Evolutionary conservation across 2,888 invertebrate genomes (phyloP), one percentile per base, ranked within the genome.

Genomic region (Biston betularia): DNA sequence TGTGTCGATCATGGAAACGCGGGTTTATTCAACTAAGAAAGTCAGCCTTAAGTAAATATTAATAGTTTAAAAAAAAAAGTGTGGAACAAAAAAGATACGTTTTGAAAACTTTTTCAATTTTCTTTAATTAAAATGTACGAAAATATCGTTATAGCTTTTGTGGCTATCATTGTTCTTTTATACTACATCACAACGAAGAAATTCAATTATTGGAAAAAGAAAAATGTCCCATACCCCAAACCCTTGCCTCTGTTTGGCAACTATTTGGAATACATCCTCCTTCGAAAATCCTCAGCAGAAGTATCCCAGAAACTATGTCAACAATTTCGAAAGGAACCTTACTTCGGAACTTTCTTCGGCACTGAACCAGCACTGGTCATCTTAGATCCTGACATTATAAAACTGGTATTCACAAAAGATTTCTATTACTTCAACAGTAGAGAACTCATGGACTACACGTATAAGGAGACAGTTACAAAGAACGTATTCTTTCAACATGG

Each of bases 321-420:
- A 12, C 33, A 65, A 14, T 71, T 62, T 46, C 38, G 52, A 4
- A 55, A 66, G 7, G 50, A 58, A 40, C 64, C 68, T 0, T 71
- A 68, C 35, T 64, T 63, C 45, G 71, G 66, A 12, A 67, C 72
- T 0, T 71, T 66, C 34, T 69, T 69, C 11, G 75, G 75, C 0
- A 75, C 73, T 4, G 74, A 69, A 48, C 72, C 69, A n/a, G 69
- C 69, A 0, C 69, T 78, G 8, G 65, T 77, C 0, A 65, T 79
- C 2, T 70, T 72, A 46, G 75, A 75, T 14, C 79, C 79, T 7
- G 75, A 78, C 14, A 45, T 77, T 0, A 68, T 81, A 7, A 81
- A 78, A 53, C 63, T 72, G 0, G 69, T 81, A 9, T 60, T 75
- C 4, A 76, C 73, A 0, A 79, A 81, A 59, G 79, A 81, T 34